Evolutionary conservation across 2,888 invertebrate genomes (phyloP), one percentile per base, ranked within the genome.

Genomic region (Crocallis elinguaria): DNA sequence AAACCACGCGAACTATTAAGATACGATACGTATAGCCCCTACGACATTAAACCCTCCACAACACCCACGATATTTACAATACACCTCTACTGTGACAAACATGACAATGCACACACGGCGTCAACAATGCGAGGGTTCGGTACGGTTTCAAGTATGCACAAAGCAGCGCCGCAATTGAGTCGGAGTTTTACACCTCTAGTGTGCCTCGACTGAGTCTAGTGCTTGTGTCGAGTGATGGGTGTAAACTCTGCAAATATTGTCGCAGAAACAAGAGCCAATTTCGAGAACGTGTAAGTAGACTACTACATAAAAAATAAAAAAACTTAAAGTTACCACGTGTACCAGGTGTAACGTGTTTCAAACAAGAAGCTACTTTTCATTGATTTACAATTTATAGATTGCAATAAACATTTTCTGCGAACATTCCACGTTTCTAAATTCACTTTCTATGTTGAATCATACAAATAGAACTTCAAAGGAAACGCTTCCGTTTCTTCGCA

Each of bases 81-180:
- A 42, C 53, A 46, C 41, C 48, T 48, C 42, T 50, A 53, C 46
- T 61, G 61, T 8, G 21, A 54, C 52, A 52, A 62, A 62, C 60
- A 55, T 60, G 57, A 68, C 64, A 60, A 58, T 61, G 58, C 57
- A 55, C 48, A 51, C 48, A 50, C 50, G 49, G 57, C 53, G 57
- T 55, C 64, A 62, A 69, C 66, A 62, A 64, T 61, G 45, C 52
- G 38, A 55, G 61, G 75, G 75, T 69, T 67, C 62, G 65, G 71
- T 69, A 69, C 70, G 70, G 71, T 73, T 69, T 69, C 68, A 71
- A 80, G 81, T 73, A 72, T 70, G 62, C 73, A 75, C 75, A 77
- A 79, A 75, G 77, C 77, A 73, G 72, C 68, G 73, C 77, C 73
- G 72, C 81, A 81, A 82, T 80, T 73, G 78, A 77, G 71, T 71